Percentiles rank a stretch among this genome's conserved stretches.
phyloP scores from a whole-genome alignment of 2,797 vertebrate species.

The Catostomus latipinnis region DNA sequence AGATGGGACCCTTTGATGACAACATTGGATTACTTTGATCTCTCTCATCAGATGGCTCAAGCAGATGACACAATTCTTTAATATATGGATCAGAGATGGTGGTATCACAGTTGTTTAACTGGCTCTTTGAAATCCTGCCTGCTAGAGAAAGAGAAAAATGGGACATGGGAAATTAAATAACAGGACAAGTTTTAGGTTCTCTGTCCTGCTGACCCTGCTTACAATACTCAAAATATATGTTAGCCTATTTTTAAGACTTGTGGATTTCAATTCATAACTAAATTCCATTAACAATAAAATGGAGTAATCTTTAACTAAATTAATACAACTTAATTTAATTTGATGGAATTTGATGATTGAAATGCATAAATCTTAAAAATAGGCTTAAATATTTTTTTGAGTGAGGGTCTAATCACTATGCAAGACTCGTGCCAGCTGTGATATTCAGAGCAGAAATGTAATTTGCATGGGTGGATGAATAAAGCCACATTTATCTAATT shows the following conservation, averaged over 20 bases:
- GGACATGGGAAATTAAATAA: background rate
- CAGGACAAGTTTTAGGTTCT: background rate
- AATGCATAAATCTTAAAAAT: too few relatives aligned
- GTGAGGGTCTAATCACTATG: background rate
- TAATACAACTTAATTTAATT: too few relatives aligned
- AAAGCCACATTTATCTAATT: background rate
- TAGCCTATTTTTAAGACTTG: too few relatives aligned
- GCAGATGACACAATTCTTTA: slow-evolving; percentile 19
- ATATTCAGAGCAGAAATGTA: slow-evolving; percentile 3
- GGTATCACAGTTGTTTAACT: slow-evolving; percentile 4
- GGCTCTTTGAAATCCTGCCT: slow-evolving; percentile 1
- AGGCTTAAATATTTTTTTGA: too few relatives aligned
- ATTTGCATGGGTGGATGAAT: slow-evolving; percentile 18
- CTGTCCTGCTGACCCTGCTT: background rate
- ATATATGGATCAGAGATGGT: slow-evolving; percentile 16
- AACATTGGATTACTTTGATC: slow-evolving; percentile 24
- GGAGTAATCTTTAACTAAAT: too few relatives aligned
- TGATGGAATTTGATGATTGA: too few relatives aligned
- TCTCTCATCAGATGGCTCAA: slow-evolving; percentile 31
- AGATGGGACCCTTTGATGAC: slow-evolving; percentile 36
- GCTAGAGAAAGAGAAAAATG: background rate
- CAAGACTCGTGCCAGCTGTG: background rate
- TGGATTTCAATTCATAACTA: too few relatives aligned
- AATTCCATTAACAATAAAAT: too few relatives aligned
- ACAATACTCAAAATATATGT: background rate